phyloP scores from a whole-genome alignment of 2,113 vertebrate species.

The Actenoides hombroni region DNA sequence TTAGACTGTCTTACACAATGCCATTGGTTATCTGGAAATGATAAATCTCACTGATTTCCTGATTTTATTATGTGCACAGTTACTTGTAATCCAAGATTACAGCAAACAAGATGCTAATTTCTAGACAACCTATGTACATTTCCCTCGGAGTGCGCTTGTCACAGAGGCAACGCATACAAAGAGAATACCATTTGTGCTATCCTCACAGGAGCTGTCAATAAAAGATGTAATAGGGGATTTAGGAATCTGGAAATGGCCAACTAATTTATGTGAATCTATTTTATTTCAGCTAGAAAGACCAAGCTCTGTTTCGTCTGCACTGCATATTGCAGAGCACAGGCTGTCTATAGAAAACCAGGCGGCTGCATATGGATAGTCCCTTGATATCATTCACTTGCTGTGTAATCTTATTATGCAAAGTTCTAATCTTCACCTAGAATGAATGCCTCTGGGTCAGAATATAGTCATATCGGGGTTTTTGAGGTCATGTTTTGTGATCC shows the following conservation, averaged over 20 bases:
- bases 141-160: constrained; percentile 74
- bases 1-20: constrained; percentile 58
- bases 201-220: constrained; percentile 84
- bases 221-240: constrained; percentile 92
- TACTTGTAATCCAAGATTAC: constrained; percentile 93
- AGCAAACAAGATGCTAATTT: constrained; percentile 88
- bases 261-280: constrained; percentile 91
- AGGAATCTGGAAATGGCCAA: constrained; percentile 86
- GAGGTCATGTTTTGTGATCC: constrained; percentile 92
- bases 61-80: constrained; percentile 84
- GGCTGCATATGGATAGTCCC: constrained; percentile 98
- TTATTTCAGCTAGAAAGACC: constrained; percentile 85
- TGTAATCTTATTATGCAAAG: constrained; percentile 99
- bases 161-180: constrained; percentile 75
- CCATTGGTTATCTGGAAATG: constrained; percentile 58
- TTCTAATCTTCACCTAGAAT: constrained; percentile 99
- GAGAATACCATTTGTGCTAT: constrained; percentile 78
- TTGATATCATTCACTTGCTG: constrained; percentile 99
- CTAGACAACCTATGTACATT: constrained; percentile 79
- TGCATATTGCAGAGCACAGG: constrained; percentile 81
- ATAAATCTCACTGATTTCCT: constrained; percentile 77
- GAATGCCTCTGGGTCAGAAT: constrained; percentile 91
- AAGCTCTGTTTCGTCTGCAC: constrained; percentile 75
- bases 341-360: constrained; percentile 92
- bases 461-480: constrained; percentile 92